phyloP scores from a whole-genome alignment of 2,888 invertebrate species.

The Leptopterna dolabrata region DNA sequence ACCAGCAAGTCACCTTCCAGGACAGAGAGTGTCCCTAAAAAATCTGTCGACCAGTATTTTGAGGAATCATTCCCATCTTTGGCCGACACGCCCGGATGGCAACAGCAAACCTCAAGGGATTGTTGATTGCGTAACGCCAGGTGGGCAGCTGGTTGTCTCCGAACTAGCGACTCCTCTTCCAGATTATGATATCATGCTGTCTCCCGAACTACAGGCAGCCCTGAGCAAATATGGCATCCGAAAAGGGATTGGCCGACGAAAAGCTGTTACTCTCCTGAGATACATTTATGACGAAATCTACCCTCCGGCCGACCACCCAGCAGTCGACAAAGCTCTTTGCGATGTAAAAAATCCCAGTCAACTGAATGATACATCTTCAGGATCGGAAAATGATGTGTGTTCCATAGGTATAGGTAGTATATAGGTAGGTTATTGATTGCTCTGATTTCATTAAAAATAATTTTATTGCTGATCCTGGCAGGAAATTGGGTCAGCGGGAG shows the following conservation, averaged over 20 bases:
- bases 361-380: not conserved
- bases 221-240: constrained; percentile 38
- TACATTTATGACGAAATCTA: constrained; percentile 51
- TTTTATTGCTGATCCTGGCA: no score
- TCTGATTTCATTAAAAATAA: not conserved
- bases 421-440: constrained; percentile 11
- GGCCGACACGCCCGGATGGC: not conserved
- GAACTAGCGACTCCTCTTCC: constrained; percentile 35
- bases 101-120: not conserved
- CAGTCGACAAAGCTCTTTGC: constrained; percentile 18
- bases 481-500: no score
- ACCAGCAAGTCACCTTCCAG: not conserved
- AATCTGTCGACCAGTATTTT: constrained; percentile 26
- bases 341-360: constrained; percentile 3
- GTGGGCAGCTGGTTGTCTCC: constrained; percentile 42
- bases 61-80: constrained; percentile 35
- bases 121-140: constrained; percentile 35
- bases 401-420: not conserved
- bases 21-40: not conserved
- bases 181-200: constrained; percentile 17
- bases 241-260: constrained; percentile 24
- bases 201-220: constrained; percentile 34
- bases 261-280: constrained; percentile 32
- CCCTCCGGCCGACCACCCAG: constrained; percentile 32
- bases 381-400: constrained; percentile 9